phyloP scores from a whole-genome alignment of 2,113 vertebrate genomes.

The Laterallus jamaicensis region DNA sequence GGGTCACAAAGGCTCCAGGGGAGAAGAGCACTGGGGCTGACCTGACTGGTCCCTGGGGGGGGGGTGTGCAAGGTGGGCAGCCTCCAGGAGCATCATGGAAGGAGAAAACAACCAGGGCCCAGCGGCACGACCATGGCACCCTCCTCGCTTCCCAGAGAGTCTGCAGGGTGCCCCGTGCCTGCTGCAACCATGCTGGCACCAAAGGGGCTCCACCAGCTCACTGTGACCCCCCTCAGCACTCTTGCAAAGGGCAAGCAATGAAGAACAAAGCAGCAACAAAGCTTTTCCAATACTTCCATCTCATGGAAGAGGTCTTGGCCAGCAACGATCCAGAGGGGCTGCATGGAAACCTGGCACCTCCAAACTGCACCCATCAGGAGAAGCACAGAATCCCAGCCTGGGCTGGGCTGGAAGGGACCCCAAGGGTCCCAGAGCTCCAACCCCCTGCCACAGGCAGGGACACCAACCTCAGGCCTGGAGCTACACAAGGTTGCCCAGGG shows the following conservation, averaged over 20 bases:
- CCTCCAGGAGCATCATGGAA: fast-evolving
- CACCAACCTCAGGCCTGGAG: too few relatives aligned
- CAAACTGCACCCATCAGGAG: neutral
- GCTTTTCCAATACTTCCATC: fast-evolving
- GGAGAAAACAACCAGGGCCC: neutral
- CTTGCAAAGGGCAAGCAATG: neutral
- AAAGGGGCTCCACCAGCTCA: neutral
- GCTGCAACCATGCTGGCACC: fast-evolving
- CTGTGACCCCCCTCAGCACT: fast-evolving
- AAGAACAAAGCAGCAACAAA: neutral
- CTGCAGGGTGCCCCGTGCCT: neutral
- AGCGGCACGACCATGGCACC: neutral
- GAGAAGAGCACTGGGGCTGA: neutral
- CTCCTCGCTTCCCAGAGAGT: neutral
- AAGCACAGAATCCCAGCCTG: too few relatives aligned
- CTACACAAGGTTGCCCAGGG: too few relatives aligned
- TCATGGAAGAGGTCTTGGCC: neutral
- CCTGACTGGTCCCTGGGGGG: too few relatives aligned
- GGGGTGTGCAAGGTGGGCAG: neutral
- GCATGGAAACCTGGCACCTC: neutral
- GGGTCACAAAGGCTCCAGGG: neutral
- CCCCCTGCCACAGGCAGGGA: too few relatives aligned
- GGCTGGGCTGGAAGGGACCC: neutral
- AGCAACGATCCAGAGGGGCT: fast-evolving
- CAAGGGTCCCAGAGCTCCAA: too few relatives aligned